Evolutionary conservation across 2,888 invertebrate genomes (phyloP), one percentile per base, ranked within the genome.

Genomic region (Metallyticus violacea): DNA sequence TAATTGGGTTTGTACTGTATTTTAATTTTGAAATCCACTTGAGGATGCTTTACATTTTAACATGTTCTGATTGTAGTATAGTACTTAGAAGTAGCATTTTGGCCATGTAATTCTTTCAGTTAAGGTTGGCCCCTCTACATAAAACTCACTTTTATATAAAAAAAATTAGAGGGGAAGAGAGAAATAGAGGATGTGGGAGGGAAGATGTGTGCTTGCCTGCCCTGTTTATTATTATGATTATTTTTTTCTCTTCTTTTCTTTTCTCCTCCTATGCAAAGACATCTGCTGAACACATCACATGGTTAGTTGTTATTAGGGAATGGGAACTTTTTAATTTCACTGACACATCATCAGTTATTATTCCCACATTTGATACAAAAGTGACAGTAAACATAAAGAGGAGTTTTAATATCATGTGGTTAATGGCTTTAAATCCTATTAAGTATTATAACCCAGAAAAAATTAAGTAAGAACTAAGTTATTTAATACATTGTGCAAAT

Each of bases 221-320:
- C n/a, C n/a, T n/a, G n/a, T n/a, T n/a, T n/a, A n/a, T n/a, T n/a
- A n/a, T n/a, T n/a, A 15, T 15, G 40, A 9, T 6, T 62, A 62
- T 62, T 62, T 15, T 22, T 62, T 62, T 62, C 40, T 22, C n/a
- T n/a, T n/a, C n/a, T n/a, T n/a, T n/a, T n/a, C n/a, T n/a, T n/a
- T n/a, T 62, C 40, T 81, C 40, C 28, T 83, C 28, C 28, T 83
- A 83, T 25, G 9, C 9, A 22, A 25, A 83, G 22, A 77, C 77
- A 83, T 83, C 83, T 83, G 83, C 77, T 83, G 26, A 82, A 76
- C 77, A 77, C 83, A 83, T 83, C 83, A 83, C 83, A 83, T 77
- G 77, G 27, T 83, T 27, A 77, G n/a, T 27, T 83, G 83, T 77
- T 77, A 77, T 83, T 40, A 62, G 83, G 28, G 25, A 77, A 28